These are phyloP conservation scores for Origma solitaria DNA, from an alignment of 2,113 vertebrate genomes.

Conservation along the genomic window DNA sequence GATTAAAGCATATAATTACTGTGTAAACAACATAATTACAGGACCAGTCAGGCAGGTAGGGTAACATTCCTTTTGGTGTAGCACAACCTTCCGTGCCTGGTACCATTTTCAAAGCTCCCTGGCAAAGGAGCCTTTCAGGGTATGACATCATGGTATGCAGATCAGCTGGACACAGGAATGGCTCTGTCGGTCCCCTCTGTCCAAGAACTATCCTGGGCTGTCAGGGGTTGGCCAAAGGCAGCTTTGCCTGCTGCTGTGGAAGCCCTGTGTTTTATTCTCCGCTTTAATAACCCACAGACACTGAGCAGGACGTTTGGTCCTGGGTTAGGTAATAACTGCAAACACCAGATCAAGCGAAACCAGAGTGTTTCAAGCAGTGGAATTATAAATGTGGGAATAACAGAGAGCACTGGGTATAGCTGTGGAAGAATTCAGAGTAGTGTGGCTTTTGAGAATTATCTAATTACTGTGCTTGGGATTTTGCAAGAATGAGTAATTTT, in stretches of 20 bases:
- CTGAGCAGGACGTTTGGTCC: background rate
- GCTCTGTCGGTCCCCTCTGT: background rate
- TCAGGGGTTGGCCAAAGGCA: background rate
- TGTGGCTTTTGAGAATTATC: background rate
- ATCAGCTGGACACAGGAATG: background rate
- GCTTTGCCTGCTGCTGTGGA: background rate
- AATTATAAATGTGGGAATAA: background rate
- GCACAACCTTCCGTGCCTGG: conserved; percentile 18
- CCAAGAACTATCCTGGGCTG: background rate
- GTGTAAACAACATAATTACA: conserved; percentile 70
- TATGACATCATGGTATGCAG: conserved; percentile 24
- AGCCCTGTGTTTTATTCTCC: background rate
- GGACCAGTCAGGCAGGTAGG: conserved; percentile 42
- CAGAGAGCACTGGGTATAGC: background rate
- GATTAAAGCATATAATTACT: conserved; percentile 69
- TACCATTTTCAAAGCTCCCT: background rate
- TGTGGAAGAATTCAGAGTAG: background rate
- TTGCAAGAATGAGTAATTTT: background rate
- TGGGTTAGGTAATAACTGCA: background rate
- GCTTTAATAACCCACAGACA: background rate
- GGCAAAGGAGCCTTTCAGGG: background rate
- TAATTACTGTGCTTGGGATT: background rate
- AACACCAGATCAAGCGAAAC: background rate
- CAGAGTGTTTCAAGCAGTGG: background rate
- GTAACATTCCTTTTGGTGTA: conserved; percentile 36